A percentile compares a stretch with the other conserved stretches of the same genome.
These are phyloP conservation scores for Rambutsinella grinnellia DNA, from an alignment of 2,888 invertebrate species.

Conservation along the genomic window DNA sequence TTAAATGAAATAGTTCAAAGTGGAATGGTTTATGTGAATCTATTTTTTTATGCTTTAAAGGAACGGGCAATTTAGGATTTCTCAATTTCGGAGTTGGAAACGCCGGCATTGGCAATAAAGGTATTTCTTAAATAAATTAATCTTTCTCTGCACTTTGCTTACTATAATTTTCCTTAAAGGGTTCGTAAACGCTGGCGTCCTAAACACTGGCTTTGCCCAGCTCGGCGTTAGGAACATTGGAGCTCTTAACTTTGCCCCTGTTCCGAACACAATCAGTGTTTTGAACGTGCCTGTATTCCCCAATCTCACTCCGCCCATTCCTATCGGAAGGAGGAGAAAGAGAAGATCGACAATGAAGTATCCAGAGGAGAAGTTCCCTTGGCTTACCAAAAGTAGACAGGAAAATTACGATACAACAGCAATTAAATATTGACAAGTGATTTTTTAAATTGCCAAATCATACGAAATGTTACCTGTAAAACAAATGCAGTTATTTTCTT, in stretches of 20 bases:
- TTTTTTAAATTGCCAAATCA: too few species aligned
- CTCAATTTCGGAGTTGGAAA: constrained; percentile 50
- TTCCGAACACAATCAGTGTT: constrained; percentile 50
- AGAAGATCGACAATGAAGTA: constrained; percentile 38
- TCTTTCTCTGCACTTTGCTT: not conserved
- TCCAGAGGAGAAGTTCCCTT: constrained; percentile 28
- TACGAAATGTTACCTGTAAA: too few species aligned
- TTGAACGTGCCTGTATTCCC: constrained; percentile 47
- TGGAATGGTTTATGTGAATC: too few species aligned
- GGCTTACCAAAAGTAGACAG: constrained; percentile 16
- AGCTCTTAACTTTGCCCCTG: constrained; percentile 34
- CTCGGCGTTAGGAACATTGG: constrained; percentile 48
- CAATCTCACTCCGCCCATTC: constrained; percentile 47
- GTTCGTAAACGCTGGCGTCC: constrained; percentile 35
- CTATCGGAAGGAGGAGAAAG: constrained; percentile 24
- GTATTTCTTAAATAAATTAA: not conserved
- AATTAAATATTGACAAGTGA: not conserved
- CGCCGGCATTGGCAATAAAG: constrained; percentile 51
- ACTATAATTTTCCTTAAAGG: constrained; percentile 11
- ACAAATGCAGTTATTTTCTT: too few species aligned
- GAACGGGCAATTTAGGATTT: constrained; percentile 50
- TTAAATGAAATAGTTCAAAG: constrained; percentile 7
- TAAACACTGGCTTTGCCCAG: constrained; percentile 52
- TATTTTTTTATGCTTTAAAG: constrained; percentile 16
- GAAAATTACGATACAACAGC: too few species aligned